A percentile compares a stretch with the other conserved stretches of the same genome.
Evolutionary conservation across 1,140 invertebrate species (phyloP).

Genomic region (Diabrotica undecimpunctata): DNA sequence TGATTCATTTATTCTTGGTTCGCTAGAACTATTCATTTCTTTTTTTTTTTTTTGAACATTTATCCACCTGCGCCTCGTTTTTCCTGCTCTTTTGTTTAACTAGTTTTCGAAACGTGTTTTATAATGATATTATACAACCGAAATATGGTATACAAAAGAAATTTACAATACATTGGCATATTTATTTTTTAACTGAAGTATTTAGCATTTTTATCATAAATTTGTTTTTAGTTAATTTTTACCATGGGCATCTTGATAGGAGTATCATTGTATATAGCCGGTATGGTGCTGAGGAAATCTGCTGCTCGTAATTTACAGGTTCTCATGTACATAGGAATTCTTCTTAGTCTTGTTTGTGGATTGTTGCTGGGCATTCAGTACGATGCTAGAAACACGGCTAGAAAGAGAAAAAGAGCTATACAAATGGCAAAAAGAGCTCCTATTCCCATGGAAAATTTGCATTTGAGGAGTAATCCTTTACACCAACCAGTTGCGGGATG

Average conservation of each 20-base stretch:
- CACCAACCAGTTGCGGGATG: conserved; percentile 24
- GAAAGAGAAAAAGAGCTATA: conserved; percentile 45
- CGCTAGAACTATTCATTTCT: too few relatives aligned
- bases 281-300: conserved; percentile 55
- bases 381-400: conserved; percentile 55
- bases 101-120: too few relatives aligned
- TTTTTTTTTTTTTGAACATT: too few relatives aligned
- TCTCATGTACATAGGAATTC: conserved; percentile 59
- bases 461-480: conserved; percentile 19
- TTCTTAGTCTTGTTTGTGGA: conserved; percentile 57
- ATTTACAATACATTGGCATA: too few relatives aligned
- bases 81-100: too few relatives aligned
- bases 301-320: conserved; percentile 58
- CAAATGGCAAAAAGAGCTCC: conserved; percentile 37
- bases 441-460: conserved; percentile 38
- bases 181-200: too few relatives aligned
- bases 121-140: too few relatives aligned
- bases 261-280: conserved; percentile 58
- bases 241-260: conserved; percentile 60
- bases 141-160: too few relatives aligned
- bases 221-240: conserved; percentile 55
- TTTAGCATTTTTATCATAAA: not conserved
- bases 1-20: too few relatives aligned
- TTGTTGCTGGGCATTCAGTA: conserved; percentile 59
- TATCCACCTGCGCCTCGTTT: too few relatives aligned